Percentiles rank a stretch among this genome's conserved stretches.
Conservation (phyloP, 2,888 invertebrate genomes). For the Gymnosoma rotundatum region DNA sequence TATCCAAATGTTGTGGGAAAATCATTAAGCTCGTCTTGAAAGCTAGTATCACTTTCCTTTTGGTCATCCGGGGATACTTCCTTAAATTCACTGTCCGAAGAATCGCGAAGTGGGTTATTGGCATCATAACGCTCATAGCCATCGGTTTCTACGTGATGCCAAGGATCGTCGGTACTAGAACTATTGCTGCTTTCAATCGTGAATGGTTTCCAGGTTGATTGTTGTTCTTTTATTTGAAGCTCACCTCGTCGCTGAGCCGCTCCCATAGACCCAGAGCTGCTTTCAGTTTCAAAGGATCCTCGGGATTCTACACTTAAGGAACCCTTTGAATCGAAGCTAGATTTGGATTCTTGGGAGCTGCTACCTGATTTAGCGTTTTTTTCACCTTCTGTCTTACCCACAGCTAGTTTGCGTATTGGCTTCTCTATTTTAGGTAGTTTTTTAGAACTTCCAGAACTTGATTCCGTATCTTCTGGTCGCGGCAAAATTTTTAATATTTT, state of each 20-base stretch:
- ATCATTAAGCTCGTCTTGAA: constrained; percentile 89
- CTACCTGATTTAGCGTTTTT: constrained; percentile 79
- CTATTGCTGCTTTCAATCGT: constrained; percentile 93
- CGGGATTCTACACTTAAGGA: constrained; percentile 87
- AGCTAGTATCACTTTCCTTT: constrained; percentile 85
- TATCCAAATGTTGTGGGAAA: constrained; percentile 90
- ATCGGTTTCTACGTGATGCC: constrained; percentile 90
- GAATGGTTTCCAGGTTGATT: constrained; percentile 92
- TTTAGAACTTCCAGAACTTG: constrained; percentile 84
- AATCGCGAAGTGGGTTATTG: constrained; percentile 78
- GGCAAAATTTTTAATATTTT: constrained; percentile 82
- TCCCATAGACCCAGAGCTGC: constrained; percentile 89
- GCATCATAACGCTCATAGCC: constrained; percentile 84
- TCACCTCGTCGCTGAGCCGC: constrained; percentile 87
- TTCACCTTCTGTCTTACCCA: constrained; percentile 83
- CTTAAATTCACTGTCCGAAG: constrained; percentile 81
- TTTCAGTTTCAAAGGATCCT: constrained; percentile 89
- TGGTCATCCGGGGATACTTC: constrained; percentile 84
- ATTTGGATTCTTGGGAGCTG: constrained; percentile 84
- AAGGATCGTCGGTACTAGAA: constrained; percentile 92
- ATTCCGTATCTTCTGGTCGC: constrained; percentile 85
- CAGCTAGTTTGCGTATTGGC: constrained; percentile 80
- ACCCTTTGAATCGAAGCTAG: constrained; percentile 86
- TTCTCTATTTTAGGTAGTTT: constrained; percentile 84
- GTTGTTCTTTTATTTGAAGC: constrained; percentile 85